phyloP scores from a whole-genome alignment of 2,888 invertebrate species.

The Drosophila prolongata region DNA sequence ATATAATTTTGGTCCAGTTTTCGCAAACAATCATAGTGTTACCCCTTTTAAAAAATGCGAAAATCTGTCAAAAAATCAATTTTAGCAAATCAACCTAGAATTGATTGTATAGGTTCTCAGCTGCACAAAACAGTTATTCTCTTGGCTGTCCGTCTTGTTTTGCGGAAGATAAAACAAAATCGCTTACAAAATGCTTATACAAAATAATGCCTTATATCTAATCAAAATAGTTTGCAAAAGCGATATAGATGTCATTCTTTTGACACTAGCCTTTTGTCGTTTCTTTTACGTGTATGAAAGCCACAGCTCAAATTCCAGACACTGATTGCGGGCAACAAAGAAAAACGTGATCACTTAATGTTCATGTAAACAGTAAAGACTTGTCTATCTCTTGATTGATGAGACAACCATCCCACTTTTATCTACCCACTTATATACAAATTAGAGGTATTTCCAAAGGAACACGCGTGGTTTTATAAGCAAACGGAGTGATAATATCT shows the following conservation, averaged over 20 bases:
- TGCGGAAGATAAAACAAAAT: too few species aligned
- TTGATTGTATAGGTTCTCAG: too few species aligned
- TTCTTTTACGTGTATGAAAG: conserved; percentile 7
- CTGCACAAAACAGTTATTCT: too few species aligned
- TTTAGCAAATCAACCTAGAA: too few species aligned
- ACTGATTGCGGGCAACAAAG: conserved; percentile 34
- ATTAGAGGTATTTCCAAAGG: conserved; percentile 13
- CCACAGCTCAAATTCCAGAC: conserved; percentile 28
- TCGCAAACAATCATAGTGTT: too few species aligned
- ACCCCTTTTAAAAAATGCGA: too few species aligned
- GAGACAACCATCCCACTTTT: conserved; percentile 24
- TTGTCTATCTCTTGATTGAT: conserved; percentile 38
- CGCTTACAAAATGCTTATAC: too few species aligned
- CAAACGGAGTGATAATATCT: conserved; percentile 29
- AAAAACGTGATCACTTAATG: conserved; percentile 46
- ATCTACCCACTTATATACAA: conserved; percentile 32
- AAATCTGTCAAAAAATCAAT: too few species aligned
- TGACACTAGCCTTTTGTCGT: neutral
- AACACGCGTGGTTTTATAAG: conserved; percentile 39
- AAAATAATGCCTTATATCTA: neutral
- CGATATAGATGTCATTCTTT: conserved; percentile 2
- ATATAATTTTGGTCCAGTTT: too few species aligned
- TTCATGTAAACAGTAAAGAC: conserved; percentile 28
- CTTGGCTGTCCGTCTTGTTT: too few species aligned
- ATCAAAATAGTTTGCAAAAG: conserved; percentile 14